Percentiles rank a stretch among this genome's conserved stretches.
Conservation (phyloP, 1,140 invertebrate genomes). For the Mizuhopecten yessoensis region DNA sequence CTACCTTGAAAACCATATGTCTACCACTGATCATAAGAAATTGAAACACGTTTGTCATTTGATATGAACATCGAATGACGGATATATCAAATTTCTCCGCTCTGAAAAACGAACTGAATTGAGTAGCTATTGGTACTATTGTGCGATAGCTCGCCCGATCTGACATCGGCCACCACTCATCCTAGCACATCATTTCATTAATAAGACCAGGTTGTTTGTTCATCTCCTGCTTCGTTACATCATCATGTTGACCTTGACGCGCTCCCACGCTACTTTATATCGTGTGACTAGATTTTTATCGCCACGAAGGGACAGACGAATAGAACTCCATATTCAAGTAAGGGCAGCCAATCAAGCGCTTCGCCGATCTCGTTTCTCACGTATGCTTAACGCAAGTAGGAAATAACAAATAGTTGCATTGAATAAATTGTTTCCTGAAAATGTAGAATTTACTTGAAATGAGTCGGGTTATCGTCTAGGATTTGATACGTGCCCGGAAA, state of each 20-base stretch:
- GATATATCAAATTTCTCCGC: too few species aligned
- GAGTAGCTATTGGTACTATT: too few species aligned
- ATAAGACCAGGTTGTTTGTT: too few species aligned
- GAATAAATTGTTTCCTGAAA: not conserved
- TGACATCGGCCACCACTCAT: too few species aligned
- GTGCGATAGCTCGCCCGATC: too few species aligned
- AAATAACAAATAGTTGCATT: not conserved
- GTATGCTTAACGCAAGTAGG: not conserved
- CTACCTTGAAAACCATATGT: too few species aligned
- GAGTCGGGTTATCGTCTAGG: not conserved
- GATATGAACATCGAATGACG: too few species aligned
- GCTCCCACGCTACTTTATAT: not conserved
- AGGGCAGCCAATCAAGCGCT: not conserved
- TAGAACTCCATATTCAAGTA: not conserved
- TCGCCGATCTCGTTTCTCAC: not conserved
- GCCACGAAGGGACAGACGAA: not conserved
- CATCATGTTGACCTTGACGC: not conserved
- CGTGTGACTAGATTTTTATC: not conserved
- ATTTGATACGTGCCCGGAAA: not conserved
- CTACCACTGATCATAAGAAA: too few species aligned
- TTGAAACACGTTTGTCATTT: too few species aligned
- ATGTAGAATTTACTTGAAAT: slow-evolving; percentile 4
- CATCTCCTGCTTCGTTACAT: not conserved
- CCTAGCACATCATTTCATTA: too few species aligned
- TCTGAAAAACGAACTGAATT: too few species aligned